Conservation (phyloP, 2,888 invertebrate genomes). For the Tricholauxania praeusta region DNA sequence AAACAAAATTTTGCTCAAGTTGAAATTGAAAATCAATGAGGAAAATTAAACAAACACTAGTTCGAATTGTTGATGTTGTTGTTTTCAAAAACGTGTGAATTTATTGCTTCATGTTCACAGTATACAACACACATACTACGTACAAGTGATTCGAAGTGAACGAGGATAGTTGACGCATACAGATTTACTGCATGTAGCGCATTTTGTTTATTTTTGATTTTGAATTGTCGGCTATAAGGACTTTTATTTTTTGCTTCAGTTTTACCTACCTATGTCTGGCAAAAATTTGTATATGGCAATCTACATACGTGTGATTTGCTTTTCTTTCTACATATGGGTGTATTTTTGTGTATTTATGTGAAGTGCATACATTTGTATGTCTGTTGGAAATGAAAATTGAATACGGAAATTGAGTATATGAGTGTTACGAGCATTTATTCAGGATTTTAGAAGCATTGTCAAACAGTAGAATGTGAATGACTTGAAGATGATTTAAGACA, state of each 20-base stretch:
- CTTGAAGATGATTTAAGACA: too few species aligned
- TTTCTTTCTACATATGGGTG: neutral
- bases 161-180: too few species aligned
- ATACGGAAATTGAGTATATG: slow-evolving; percentile 20
- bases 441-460: too few species aligned
- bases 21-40: slow-evolving; percentile 48
- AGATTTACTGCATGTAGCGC: neutral
- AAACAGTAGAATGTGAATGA: too few species aligned
- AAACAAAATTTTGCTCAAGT: slow-evolving; percentile 42
- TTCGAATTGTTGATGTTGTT: slow-evolving; percentile 8
- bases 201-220: slow-evolving; percentile 20
- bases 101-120: slow-evolving; percentile 11
- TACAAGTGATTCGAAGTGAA: neutral
- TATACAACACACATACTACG: neutral
- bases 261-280: neutral
- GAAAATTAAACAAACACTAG: slow-evolving; percentile 45
- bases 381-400: slow-evolving; percentile 4
- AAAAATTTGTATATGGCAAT: neutral
- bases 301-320: neutral
- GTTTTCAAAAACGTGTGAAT: slow-evolving; percentile 32
- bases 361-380: slow-evolving; percentile 3
- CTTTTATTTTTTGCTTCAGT: neutral
- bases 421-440: too few species aligned
- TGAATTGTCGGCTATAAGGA: slow-evolving; percentile 10
- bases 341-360: slow-evolving; percentile 2